Evolutionary conservation across 2,113 vertebrate genomes (phyloP).

Genomic region (Trogon surrucura): DNA sequence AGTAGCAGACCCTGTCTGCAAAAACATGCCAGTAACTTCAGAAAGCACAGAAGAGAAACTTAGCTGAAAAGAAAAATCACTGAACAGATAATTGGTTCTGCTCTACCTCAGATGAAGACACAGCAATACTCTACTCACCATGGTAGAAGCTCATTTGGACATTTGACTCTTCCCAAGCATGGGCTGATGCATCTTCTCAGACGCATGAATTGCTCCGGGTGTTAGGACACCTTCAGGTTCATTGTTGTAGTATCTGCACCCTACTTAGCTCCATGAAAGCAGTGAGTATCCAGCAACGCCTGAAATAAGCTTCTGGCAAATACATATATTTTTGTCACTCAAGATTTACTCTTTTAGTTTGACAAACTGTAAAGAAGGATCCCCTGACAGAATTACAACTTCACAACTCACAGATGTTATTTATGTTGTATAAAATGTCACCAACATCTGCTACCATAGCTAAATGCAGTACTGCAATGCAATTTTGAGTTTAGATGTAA

Average conservation of each 20-base stretch:
- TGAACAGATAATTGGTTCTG: too few species aligned
- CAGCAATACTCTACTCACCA: background rate
- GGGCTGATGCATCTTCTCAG: background rate
- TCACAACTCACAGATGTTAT: slow-evolving; percentile 39
- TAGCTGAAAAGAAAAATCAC: too few species aligned
- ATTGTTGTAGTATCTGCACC: background rate
- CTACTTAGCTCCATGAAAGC: background rate
- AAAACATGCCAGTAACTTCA: too few species aligned
- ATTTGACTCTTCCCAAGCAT: background rate
- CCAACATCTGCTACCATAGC: background rate
- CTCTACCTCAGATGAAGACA: too few species aligned
- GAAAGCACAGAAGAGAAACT: too few species aligned
- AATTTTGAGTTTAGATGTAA: background rate
- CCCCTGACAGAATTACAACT: background rate
- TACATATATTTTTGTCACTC: background rate
- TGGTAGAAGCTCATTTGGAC: background rate
- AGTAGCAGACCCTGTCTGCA: too few species aligned
- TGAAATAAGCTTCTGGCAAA: slow-evolving; percentile 4
- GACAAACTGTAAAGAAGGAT: background rate
- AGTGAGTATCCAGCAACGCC: background rate
- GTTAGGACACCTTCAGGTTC: background rate
- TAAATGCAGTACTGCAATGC: background rate
- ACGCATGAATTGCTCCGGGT: background rate
- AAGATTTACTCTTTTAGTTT: background rate
- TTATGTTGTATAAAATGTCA: slow-evolving; percentile 36